Conservation (phyloP, 2,888 invertebrate species). For the Sarcophaga variegata region DNA sequence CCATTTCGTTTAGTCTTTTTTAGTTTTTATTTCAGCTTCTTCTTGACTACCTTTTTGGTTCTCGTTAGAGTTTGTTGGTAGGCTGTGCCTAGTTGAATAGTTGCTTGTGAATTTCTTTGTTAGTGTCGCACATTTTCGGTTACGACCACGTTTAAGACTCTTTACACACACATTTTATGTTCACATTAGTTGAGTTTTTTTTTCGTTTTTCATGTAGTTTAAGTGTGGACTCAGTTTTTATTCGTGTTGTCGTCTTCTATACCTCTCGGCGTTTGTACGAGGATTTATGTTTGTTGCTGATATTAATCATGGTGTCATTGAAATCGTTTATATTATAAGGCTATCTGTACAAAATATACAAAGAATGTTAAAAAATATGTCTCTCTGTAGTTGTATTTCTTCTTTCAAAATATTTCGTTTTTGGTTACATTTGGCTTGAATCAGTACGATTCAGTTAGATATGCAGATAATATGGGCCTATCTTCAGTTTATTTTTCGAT, state of each 20-base stretch:
- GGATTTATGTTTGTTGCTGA: conserved; percentile 75
- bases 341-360: conserved; percentile 21
- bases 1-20: conserved; percentile 18
- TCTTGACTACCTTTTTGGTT: conserved; percentile 31
- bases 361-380: conserved; percentile 39
- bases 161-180: conserved; percentile 57
- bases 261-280: conserved; percentile 56
- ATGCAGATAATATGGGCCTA: conserved; percentile 60
- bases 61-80: conserved; percentile 17
- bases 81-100: conserved; percentile 20
- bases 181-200: conserved; percentile 57
- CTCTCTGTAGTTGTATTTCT: conserved; percentile 13
- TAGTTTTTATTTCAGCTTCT: conserved; percentile 39
- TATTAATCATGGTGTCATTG: conserved; percentile 81
- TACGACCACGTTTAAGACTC: conserved; percentile 60
- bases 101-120: conserved; percentile 52
- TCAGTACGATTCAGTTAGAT: conserved; percentile 47
- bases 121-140: conserved; percentile 55
- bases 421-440: conserved; percentile 7
- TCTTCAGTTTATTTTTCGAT: conserved; percentile 48
- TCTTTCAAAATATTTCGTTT: not conserved
- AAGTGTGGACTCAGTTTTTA: conserved; percentile 31
- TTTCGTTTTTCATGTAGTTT: conserved; percentile 34
- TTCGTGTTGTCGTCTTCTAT: conserved; percentile 5
- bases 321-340: conserved; percentile 76